Percentiles rank a stretch among this genome's conserved stretches.
Evolutionary conservation across 1,140 invertebrate genomes (phyloP).

Genomic region (Globodera ellingtonae): DNA sequence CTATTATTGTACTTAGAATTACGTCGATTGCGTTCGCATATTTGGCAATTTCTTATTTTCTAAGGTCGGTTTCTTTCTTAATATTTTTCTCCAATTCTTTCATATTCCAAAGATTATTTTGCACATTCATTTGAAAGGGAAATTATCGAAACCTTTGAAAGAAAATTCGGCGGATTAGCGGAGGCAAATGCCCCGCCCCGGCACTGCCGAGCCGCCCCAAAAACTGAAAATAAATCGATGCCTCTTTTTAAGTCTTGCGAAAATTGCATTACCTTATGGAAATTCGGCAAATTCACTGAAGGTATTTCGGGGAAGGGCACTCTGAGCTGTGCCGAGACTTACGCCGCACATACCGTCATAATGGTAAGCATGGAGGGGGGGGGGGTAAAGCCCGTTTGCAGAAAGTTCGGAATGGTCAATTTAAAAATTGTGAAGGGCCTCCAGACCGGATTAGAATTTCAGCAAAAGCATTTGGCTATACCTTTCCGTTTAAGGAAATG

Average conservation of each 20-base stretch:
- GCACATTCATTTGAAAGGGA: neutral
- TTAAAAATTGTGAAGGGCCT: neutral
- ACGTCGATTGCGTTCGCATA: constrained; percentile 96
- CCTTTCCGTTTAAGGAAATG: constrained; percentile 29
- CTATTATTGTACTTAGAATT: constrained; percentile 74
- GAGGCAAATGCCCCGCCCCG: neutral
- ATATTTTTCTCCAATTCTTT: constrained; percentile 6
- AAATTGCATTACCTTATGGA: constrained; percentile 49
- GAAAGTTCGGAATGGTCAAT: neutral
- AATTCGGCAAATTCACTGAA: constrained; percentile 47
- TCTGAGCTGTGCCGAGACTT: constrained; percentile 39
- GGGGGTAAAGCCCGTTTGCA: neutral
- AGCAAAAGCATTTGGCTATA: neutral
- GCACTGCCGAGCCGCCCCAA: neutral
- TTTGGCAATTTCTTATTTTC: constrained; percentile 92
- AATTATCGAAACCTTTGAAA: neutral
- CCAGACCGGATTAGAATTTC: too few species aligned
- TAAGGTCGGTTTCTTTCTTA: constrained; percentile 71
- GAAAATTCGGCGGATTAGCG: neutral
- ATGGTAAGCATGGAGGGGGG: constrained; percentile 21
- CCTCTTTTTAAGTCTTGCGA: constrained; percentile 48
- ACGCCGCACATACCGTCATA: constrained; percentile 38
- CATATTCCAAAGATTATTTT: neutral
- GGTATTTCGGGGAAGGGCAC: constrained; percentile 44
- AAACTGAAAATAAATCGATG: neutral